Evolutionary conservation across 2,113 vertebrate species (phyloP), one percentile per base, ranked within the genome.

Genomic region (Zosterops pallidus): DNA sequence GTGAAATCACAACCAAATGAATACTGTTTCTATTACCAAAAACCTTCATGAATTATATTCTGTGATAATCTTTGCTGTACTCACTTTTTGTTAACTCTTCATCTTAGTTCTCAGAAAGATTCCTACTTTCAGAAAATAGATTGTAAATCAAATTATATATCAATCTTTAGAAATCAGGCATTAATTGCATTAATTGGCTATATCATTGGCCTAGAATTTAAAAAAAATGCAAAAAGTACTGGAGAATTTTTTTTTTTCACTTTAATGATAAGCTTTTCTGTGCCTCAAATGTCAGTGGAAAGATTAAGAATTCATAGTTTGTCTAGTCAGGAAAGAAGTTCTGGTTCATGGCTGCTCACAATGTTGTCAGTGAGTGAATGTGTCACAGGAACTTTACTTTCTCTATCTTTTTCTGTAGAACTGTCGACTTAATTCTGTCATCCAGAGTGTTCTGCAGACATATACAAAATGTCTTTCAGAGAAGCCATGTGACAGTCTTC

Each of bases 381-480:
- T 92, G 57, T 41, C 67, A 91, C 41, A 76, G 22, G 11, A 60
- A 20, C 55, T 96, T 94, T 65, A 47, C 82, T 95, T 89, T 68
- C 33, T 81, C 37, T 64, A 25, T 47, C n/a, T 71, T 82, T 92
- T 90, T 71, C n/a, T 83, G 21, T 50, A 70, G 70, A 80, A 55
- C 46, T 83, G 44, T 86, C 22, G 14, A 57, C 63, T 92, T 94
- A 77, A 76, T 87, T 89, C 81, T 83, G 55, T 91, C 63, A 80
- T 60, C 78, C 41, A 46, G 72, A 94, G 62, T 62, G 47, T 31
- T 92, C 49, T 95, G 50, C 46, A 91, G n/a, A 76, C 39, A 70
- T 68, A 80, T 65, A 65, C 33, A 89, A 94, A 92, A 53, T 70
- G 39, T 92, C 84, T 95, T 82, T 85, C 71, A 87, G 74, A 89